phyloP scores from a whole-genome alignment of 1,140 invertebrate species.

The Megalonaias nervosa region DNA sequence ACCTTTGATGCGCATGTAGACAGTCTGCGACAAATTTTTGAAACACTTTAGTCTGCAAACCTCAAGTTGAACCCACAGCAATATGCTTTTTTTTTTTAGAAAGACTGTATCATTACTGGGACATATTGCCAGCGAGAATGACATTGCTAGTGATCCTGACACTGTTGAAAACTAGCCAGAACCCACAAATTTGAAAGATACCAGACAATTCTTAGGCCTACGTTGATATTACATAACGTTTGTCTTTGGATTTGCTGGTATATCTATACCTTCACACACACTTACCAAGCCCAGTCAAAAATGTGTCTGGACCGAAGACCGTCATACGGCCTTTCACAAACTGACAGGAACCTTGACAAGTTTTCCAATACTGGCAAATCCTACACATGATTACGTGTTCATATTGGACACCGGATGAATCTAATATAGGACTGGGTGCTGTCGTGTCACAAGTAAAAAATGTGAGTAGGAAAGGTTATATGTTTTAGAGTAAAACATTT shows the following conservation, averaged over 20 bases:
- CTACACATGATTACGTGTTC: constrained; percentile 24
- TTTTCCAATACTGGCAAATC: no score
- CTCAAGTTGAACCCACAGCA: constrained; percentile 43
- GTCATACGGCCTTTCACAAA: constrained; percentile 38
- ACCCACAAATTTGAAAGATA: constrained; percentile 59
- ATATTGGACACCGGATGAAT: no score
- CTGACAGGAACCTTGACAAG: no score
- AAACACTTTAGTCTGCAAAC: constrained; percentile 4
- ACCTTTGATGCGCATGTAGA: constrained; percentile 31
- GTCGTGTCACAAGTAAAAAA: constrained; percentile 57
- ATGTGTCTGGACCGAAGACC: constrained; percentile 42
- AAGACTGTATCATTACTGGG: constrained; percentile 36
- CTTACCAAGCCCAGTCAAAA: constrained; percentile 27
- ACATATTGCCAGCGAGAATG: constrained; percentile 34
- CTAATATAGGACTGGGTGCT: no score
- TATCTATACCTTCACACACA: constrained; percentile 61
- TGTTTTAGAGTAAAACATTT: no score
- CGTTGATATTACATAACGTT: constrained; percentile 67
- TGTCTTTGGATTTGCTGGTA: constrained; percentile 58
- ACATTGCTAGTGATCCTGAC: constrained; percentile 27
- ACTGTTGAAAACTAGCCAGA: constrained; percentile 36
- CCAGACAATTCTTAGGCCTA: constrained; percentile 72
- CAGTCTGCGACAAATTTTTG: constrained; percentile 17
- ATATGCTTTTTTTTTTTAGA: constrained; percentile 39
- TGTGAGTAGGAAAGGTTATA: constrained; percentile 60